These are phyloP conservation scores for Phyllostomus hastatus DNA, from an alignment of 2,113 vertebrate species.

Conservation along the genomic window DNA sequence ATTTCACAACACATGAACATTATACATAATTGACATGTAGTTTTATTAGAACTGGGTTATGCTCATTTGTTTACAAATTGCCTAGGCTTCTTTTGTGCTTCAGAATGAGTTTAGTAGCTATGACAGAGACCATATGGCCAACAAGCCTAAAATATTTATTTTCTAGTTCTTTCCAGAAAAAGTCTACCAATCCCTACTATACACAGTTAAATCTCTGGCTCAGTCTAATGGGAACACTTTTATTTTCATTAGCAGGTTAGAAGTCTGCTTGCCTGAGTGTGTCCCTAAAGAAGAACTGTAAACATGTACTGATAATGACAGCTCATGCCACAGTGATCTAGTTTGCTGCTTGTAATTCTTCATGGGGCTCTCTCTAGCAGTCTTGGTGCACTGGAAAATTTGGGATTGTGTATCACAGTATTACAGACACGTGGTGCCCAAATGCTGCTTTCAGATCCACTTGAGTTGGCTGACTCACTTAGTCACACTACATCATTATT, in stretches of 20 bases:
- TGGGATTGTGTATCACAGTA: not conserved
- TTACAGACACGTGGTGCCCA: slow-evolving; percentile 54
- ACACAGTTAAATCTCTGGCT: not conserved
- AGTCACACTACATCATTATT: slow-evolving; percentile 55
- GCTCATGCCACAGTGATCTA: not conserved
- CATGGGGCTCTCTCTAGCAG: not conserved
- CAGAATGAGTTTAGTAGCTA: not conserved
- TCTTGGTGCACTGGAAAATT: not conserved
- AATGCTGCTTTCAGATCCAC: slow-evolving; percentile 34
- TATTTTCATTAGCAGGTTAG: not conserved
- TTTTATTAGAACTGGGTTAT: not conserved
- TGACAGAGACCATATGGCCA: not conserved
- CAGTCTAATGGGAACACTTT: not conserved
- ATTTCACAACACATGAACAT: not conserved
- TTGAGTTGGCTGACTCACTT: slow-evolving; percentile 23
- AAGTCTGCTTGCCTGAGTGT: not conserved
- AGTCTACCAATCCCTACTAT: not conserved
- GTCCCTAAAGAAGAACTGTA: not conserved
- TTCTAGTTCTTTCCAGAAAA: not conserved
- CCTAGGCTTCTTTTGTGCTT: not conserved
- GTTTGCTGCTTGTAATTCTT: not conserved
- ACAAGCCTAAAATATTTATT: not conserved
- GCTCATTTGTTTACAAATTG: not conserved
- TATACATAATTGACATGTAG: not conserved
- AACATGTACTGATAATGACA: not conserved